Conservation (phyloP, 2,113 vertebrate genomes). For the Brevimyrus niger region DNA sequence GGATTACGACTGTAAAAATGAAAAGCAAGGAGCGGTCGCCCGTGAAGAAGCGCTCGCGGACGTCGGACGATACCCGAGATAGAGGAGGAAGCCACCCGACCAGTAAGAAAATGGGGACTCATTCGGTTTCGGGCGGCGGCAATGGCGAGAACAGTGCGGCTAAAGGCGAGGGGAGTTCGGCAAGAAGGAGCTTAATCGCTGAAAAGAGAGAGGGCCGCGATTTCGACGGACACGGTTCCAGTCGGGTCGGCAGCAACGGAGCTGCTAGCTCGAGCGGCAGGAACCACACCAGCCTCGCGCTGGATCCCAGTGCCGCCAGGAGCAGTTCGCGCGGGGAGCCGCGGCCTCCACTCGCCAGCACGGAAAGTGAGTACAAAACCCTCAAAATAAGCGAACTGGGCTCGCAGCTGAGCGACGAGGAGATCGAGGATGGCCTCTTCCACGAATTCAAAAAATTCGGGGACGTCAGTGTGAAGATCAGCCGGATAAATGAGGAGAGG, state of each 20-base stretch:
- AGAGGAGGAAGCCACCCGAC: constrained; percentile 73
- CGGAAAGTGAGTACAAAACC: constrained; percentile 85
- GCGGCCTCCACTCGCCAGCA: constrained; percentile 45
- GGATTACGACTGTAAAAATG: constrained; percentile 57
- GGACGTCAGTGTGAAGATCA: constrained; percentile 91
- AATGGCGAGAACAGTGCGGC: constrained; percentile 68
- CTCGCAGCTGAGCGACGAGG: constrained; percentile 86
- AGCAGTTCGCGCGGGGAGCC: constrained; percentile 58
- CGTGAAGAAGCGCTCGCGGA: constrained; percentile 88
- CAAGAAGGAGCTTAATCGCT: constrained; percentile 67
- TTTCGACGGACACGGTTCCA: constrained; percentile 66
- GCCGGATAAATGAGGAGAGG: constrained; percentile 80
- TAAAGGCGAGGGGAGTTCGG: constrained; percentile 66
- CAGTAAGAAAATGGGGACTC: constrained; percentile 82
- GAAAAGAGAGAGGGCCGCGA: constrained; percentile 76
- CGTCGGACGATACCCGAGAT: constrained; percentile 76
- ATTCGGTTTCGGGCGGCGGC: constrained; percentile 60
- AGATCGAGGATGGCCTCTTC: constrained; percentile 90
- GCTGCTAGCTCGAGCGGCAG: constrained; percentile 62
- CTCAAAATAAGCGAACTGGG: constrained; percentile 93
- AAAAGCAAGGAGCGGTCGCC: constrained; percentile 94
- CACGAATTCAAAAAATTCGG: constrained; percentile 96
- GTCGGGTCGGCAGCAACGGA: constrained; percentile 68
- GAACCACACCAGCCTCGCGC: constrained; percentile 62
- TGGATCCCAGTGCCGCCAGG: constrained; percentile 47